Percentiles rank a stretch among this genome's conserved stretches.
Conservation (phyloP, 2,797 vertebrate species). For the Pseudotriccus pelzelni region DNA sequence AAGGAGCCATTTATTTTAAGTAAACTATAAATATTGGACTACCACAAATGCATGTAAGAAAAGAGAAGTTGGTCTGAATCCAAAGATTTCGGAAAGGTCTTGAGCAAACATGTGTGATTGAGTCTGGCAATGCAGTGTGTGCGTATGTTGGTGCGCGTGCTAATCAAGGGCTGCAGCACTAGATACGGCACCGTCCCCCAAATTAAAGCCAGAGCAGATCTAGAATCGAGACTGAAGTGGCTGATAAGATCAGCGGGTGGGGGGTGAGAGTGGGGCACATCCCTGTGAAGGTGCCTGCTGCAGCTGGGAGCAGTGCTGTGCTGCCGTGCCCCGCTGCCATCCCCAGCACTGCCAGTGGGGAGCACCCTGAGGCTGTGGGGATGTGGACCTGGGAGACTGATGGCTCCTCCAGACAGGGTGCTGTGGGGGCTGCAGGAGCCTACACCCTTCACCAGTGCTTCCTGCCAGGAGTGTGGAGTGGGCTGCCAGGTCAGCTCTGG, state of each 20-base stretch:
- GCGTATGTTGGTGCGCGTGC: not conserved
- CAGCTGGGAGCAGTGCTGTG: fast-evolving
- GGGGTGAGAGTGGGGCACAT: fast-evolving
- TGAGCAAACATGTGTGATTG: constrained; percentile 56
- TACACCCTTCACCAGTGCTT: not conserved
- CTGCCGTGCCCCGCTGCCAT: fast-evolving
- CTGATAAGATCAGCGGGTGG: not conserved
- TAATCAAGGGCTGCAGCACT: constrained; percentile 2
- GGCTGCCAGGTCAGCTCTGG: not conserved
- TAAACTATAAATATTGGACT: constrained; percentile 66
- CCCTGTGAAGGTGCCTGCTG: not conserved
- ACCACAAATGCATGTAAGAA: constrained; percentile 51
- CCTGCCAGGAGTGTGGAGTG: not conserved
- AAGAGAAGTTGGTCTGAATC: constrained; percentile 57
- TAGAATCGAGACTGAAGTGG: not conserved
- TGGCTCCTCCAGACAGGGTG: not conserved
- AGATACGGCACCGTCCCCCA: not conserved
- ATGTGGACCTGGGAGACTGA: too few species aligned
- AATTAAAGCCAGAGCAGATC: constrained; percentile 46
- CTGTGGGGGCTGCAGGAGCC: not conserved
- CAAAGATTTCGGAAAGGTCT: constrained; percentile 53
- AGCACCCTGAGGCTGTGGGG: fast-evolving
- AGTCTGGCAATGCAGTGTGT: constrained; percentile 18
- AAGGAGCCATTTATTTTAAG: constrained; percentile 71
- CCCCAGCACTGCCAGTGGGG: not conserved